These are phyloP conservation scores for Notolabrus celidotus DNA, from an alignment of 2,797 vertebrate genomes.

Conservation along the genomic window DNA sequence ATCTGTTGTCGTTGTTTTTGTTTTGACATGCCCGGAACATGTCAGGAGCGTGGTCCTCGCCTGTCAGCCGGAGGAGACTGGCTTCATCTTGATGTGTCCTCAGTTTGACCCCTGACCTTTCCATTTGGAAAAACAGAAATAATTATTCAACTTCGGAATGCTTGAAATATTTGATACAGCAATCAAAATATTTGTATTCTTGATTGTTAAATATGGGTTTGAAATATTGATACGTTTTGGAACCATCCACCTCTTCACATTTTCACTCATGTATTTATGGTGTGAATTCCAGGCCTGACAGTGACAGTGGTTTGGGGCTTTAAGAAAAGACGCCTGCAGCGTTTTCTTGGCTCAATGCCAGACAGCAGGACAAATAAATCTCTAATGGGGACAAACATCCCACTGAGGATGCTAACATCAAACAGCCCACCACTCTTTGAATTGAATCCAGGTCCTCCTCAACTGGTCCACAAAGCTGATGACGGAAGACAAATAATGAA, in stretches of 20 bases:
- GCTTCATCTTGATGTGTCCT: slow-evolving; percentile 28
- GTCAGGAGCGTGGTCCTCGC: slow-evolving; percentile 18
- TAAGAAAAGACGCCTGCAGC: slow-evolving; percentile 50
- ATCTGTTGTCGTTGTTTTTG: slow-evolving; percentile 50
- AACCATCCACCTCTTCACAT: neutral
- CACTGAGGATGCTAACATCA: slow-evolving; percentile 66
- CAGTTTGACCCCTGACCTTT: slow-evolving; percentile 19
- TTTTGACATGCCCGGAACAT: slow-evolving; percentile 50
- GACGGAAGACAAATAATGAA: slow-evolving; percentile 35
- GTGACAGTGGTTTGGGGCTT: slow-evolving; percentile 43
- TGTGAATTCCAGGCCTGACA: slow-evolving; percentile 19
- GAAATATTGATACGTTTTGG: neutral
- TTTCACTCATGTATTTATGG: slow-evolving; percentile 6
- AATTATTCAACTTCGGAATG: neutral
- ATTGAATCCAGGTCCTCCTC: slow-evolving; percentile 48
- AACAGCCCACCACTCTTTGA: slow-evolving; percentile 59
- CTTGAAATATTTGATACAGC: neutral
- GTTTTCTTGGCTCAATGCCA: slow-evolving; percentile 51
- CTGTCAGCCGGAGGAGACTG: slow-evolving; percentile 37
- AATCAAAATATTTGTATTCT: too few relatives aligned
- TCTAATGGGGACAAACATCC: slow-evolving; percentile 73
- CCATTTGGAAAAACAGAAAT: neutral
- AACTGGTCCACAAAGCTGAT: slow-evolving; percentile 47
- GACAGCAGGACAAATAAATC: slow-evolving; percentile 64
- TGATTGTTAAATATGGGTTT: neutral